Base-by-base conservation (phyloP, 1,140 invertebrate species). In the Samia ricini region DNA sequence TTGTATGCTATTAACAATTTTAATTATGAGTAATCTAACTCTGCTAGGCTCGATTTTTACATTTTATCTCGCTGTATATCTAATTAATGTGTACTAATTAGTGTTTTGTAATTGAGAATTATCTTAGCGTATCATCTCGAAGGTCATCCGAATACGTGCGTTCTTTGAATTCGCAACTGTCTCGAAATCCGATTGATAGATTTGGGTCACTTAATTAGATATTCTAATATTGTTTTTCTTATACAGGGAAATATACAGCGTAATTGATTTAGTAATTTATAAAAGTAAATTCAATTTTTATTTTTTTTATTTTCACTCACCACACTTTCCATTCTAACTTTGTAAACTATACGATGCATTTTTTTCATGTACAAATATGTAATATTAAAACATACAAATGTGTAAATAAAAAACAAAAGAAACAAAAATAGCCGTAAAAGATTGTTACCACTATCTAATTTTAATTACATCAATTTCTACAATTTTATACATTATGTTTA, bases 141-240 rank as follows among this genome's bases (percentile, higher is more conserved):
- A 72, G 67, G 67, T 67, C 56, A 21, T 42, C 33, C n/a, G 10
- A 15, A 24, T n/a, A 20, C 24, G 51, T 24, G 21, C 48, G 7
- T 21, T 64, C 26, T 61, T 60, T 62, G 51, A 60, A 61, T 64
- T 56, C 55, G 42, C 21, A 51, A n/a, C 26, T 50, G 22, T 64
- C 54, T 61, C 20, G 56, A 42, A 42, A 59, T 49, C 4, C 64
- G 66, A 69, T 65, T 64, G 67, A 68, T 62, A 26, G 24, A 66
- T 67, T 48, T 72, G 63, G 64, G 71, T 52, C 58, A 56, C 54
- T 42, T 0, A 15, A 42, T 15, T 15, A 42, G 33, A 15, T 42
- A 42, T 0, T 2, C 33, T 15, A 4, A 42, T 15, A 10, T 15
- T 15, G n/a, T 42, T 15, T 26, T 42, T 42, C 33, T 42, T 42